Evolutionary conservation across 53 echinoderm and acorn worm genomes (phyloP), one percentile per base, ranked within the genome.

Genomic region (Holothuria scabra): DNA sequence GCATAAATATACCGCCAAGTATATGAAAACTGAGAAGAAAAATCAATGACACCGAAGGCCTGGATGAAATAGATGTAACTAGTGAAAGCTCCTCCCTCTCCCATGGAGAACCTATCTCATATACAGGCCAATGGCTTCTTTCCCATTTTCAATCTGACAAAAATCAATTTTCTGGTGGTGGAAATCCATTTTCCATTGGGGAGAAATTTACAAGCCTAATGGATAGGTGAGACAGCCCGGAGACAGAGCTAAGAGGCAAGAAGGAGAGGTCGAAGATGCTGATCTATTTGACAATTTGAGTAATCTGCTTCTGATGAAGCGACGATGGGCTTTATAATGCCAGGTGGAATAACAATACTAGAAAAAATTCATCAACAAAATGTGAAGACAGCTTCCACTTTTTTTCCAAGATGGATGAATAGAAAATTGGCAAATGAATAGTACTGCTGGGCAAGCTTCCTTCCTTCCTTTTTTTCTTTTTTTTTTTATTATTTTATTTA

Each of bases 101-200:
- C 52, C 52, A 52, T 52, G 52, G 52, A 52, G 52, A n/a, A 52
- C 72, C 48, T 69, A 48, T 48, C 25, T 72, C 22, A 46, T 46
- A 72, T 44, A 48, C 55, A 52, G 59, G 59, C 48, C 78, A 58
- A 52, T 30, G 31, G 28, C 78, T 81, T 81, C 46, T 81, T 64
- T 81, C 46, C 28, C 44, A 38, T 81, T 64, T 81, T 14, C 82
- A 63, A 64, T 81, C 62, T 61, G 62, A 63, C 34, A 31, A 64
- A 81, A 81, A 81, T 81, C 82, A 81, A 81, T 81, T 81, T 81
- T 64, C 64, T 64, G 82, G 63, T 48, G 65, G 65, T 81, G 48
- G 35, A 64, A 81, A 63, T 64, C 64, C 62, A 63, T 81, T 62
- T 81, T 61, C 82, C 34, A 61, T 81, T 64, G 46, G 37, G 44